Base-by-base conservation (phyloP, 2,113 vertebrate genomes). In the Ammospiza caudacuta region DNA sequence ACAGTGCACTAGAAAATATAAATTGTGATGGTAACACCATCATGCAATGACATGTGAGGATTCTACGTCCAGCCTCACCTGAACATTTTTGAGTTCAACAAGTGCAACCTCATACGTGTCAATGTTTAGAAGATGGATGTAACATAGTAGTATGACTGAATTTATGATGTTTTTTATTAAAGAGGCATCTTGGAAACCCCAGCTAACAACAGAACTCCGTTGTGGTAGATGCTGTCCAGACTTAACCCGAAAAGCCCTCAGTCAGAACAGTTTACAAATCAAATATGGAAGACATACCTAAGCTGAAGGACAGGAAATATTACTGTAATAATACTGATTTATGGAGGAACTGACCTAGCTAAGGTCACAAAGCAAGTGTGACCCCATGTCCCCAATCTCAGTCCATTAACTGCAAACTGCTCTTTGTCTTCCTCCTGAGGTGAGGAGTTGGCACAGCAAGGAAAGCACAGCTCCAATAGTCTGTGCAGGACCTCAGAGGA, bases 221-320 rank as follows among this genome's bases (percentile, higher is more conserved):
- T 63, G 82, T 24, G 78, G 84, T 63, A 82, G 91, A 91, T 80
- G 72, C 59, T 95, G 93, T 80, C 82, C 92, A 96, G 92, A 90
- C 69, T 64, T 94, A 70, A 89, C 88, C 82, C 44, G 85, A 74
- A 69, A 86, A 95, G 72, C 79, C 90, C 76, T 63, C 35, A 46
- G 59, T 90, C 93, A 90, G 90, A 96, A 85, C 90, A 92, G 85
- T 95, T 96, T 92, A 96, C 94, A 96, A 95, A 95, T 85, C 93
- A 96, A 95, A 92, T 61, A 95, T 7, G 2, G 67, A 93, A 95
- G 82, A 86, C 79, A 59, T 72, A 78, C 9, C 29, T 63, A 88
- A 83, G 88, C 74, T 78, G 85, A 90, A 90, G 93, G 83, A 86
- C 59, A 74, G 90, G 88, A 97, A 95, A 91, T 89, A 96, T 92